These are phyloP conservation scores for Anas flavirostris DNA, from an alignment of 2,797 vertebrate genomes.

Conservation along the genomic window DNA sequence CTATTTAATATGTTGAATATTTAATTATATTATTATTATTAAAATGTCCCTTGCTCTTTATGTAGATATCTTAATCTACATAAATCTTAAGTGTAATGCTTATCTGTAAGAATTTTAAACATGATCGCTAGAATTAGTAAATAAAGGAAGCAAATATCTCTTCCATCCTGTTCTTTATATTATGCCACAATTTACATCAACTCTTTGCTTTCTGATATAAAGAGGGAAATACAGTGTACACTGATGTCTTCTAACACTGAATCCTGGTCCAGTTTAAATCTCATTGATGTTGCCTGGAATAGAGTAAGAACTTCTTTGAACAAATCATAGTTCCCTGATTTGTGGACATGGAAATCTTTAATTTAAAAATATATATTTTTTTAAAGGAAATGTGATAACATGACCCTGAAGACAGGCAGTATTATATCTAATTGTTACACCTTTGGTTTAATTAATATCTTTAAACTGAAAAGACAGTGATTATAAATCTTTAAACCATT, in stretches of 20 bases:
- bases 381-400: not conserved
- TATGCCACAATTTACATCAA: not conserved
- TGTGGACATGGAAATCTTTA: not conserved
- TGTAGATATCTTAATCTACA: not conserved
- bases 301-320: not conserved
- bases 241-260: not conserved
- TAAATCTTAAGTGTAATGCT: not conserved
- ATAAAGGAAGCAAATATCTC: not conserved
- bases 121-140: not conserved
- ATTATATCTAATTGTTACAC: not conserved
- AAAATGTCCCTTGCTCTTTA: not conserved
- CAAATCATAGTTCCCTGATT: not conserved
- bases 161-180: rapidly evolving
- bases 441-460: not conserved
- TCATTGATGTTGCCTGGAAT: not conserved
- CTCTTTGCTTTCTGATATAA: not conserved
- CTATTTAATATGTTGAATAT: not conserved
- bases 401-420: not conserved
- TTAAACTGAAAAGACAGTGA: not conserved
- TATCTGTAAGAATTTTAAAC: not conserved
- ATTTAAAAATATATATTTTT: not conserved
- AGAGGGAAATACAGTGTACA: not conserved
- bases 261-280: not conserved
- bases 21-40: not conserved
- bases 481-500: not conserved